Evolutionary conservation across 2,888 invertebrate species (phyloP).

Genomic region (Polyommatus icarus): DNA sequence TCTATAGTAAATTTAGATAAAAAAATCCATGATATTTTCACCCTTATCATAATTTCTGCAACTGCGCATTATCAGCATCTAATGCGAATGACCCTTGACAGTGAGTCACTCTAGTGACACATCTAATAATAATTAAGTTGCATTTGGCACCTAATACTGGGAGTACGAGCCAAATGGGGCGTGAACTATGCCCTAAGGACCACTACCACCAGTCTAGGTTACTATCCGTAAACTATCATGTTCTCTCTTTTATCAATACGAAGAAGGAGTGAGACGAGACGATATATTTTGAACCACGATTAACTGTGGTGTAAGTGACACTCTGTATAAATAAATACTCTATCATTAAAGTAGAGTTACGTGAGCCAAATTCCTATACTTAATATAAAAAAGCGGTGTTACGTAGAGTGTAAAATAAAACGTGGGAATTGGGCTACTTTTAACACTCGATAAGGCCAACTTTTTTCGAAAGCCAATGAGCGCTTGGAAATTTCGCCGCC

Average conservation of each 20-base stretch:
- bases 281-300: too few species aligned
- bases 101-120: slow-evolving; percentile 1
- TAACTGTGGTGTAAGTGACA: neutral
- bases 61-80: neutral
- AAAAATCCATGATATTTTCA: too few species aligned
- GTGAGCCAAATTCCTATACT: neutral
- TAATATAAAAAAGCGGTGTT: too few species aligned
- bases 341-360: neutral
- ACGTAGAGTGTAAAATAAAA: neutral
- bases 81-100: slow-evolving; percentile 11
- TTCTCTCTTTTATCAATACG: neutral
- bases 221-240: neutral
- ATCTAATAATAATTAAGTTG: slow-evolving; percentile 27
- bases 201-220: neutral
- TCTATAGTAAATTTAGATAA: too few species aligned
- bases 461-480: too few species aligned
- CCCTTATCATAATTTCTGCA: neutral
- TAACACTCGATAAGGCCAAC: neutral
- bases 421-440: neutral
- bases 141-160: slow-evolving; percentile 2
- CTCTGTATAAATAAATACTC: neutral
- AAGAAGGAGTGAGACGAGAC: neutral
- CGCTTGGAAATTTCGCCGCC: too few species aligned
- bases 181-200: neutral
- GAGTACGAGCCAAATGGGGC: slow-evolving; percentile 10